phyloP scores from a whole-genome alignment of 2,113 vertebrate species.

The Dromiciops gliroides region DNA sequence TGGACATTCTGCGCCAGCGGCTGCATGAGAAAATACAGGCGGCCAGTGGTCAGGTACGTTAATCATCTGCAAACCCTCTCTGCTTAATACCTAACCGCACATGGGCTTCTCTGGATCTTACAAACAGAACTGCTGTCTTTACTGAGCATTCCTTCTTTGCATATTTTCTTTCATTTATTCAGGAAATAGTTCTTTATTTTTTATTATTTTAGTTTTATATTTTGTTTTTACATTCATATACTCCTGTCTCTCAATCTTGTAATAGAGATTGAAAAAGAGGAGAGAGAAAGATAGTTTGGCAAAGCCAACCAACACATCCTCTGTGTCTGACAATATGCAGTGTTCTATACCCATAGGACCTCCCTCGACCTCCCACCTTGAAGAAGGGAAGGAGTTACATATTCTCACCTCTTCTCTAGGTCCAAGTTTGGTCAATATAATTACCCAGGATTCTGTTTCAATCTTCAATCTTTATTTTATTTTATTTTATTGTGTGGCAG shows the following conservation, averaged over 20 bases:
- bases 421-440: background rate
- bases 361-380: too few species aligned
- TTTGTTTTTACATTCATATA: background rate
- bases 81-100: background rate
- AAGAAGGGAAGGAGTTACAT: background rate
- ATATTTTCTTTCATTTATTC: background rate
- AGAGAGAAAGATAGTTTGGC: background rate
- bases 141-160: background rate
- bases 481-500: too few species aligned
- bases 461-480: background rate
- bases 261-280: too few species aligned
- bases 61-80: background rate
- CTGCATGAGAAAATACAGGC: constrained; percentile 94
- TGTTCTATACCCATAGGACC: too few species aligned
- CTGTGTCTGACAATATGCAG: background rate
- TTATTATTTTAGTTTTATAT: background rate
- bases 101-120: background rate
- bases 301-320: background rate
- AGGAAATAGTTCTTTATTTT: background rate
- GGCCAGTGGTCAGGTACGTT: constrained; percentile 89
- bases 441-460: background rate
- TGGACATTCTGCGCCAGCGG: constrained; percentile 90
- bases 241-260: background rate
- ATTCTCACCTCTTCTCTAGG: background rate
- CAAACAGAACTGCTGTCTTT: background rate